A percentile compares a stretch with the other conserved stretches of the same genome.
These are phyloP conservation scores for Desmophyllum pertusum DNA, from an alignment of 92 coral and sea anemone genomes.

Conservation along the genomic window DNA sequence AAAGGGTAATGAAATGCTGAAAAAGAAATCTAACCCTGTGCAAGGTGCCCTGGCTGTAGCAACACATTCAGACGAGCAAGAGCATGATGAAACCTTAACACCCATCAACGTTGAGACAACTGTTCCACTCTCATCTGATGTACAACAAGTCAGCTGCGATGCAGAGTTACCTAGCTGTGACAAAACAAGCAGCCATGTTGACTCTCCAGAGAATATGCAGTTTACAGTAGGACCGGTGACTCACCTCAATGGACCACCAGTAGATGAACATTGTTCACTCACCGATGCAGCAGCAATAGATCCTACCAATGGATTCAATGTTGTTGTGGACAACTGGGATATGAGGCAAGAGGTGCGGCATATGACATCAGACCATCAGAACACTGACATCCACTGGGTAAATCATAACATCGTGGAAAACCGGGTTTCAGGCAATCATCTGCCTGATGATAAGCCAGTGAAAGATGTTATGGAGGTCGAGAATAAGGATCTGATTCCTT, in stretches of 20 bases:
- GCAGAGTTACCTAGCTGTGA: not conserved
- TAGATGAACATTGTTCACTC: slow-evolving; percentile 8
- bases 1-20: not conserved
- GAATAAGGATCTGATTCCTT: slow-evolving; percentile 11
- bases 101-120: not conserved
- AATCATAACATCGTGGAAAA: slow-evolving; percentile 20
- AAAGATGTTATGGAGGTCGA: slow-evolving; percentile 3
- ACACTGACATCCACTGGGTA: slow-evolving; percentile 34
- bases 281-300: not conserved
- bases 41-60: too few species aligned
- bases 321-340: slow-evolving; percentile 44
- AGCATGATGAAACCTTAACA: not conserved
- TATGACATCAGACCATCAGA: slow-evolving; percentile 38
- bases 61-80: too few species aligned
- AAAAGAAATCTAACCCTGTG: not conserved
- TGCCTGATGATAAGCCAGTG: slow-evolving; percentile 24
- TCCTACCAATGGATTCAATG: slow-evolving; percentile 19
- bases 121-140: slow-evolving; percentile 7
- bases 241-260: too few species aligned
- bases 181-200: not conserved
- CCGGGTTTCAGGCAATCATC: slow-evolving; percentile 18
- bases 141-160: not conserved
- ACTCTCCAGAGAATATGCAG: too few species aligned
- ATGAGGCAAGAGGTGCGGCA: slow-evolving; percentile 17
- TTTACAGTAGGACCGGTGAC: too few species aligned